Percentiles rank a stretch among this genome's conserved stretches.
These are phyloP conservation scores for Cephalotes varians DNA, from an alignment of 2,888 invertebrate genomes.

Conservation along the genomic window DNA sequence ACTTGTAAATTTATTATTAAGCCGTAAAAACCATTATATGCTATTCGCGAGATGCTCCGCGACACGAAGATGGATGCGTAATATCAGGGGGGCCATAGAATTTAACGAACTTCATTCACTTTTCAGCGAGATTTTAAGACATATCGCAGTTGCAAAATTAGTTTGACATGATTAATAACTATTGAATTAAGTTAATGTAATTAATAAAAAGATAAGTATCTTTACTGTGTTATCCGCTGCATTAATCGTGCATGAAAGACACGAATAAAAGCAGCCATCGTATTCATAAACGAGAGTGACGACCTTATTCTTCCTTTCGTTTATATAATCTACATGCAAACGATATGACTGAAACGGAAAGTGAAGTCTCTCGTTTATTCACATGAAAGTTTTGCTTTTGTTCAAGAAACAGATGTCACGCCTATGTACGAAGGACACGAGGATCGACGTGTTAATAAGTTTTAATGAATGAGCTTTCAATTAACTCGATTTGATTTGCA, in stretches of 20 bases:
- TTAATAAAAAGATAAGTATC: neutral
- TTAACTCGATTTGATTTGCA: conserved; percentile 16
- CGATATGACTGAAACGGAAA: too few species aligned
- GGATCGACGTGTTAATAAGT: neutral
- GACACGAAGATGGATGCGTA: conserved; percentile 55
- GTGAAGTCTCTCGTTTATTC: neutral
- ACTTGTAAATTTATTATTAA: conserved; percentile 57
- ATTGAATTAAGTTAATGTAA: conserved; percentile 16
- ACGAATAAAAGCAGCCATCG: neutral
- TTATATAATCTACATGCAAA: neutral
- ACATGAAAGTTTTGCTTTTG: neutral
- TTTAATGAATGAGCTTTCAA: conserved; percentile 19
- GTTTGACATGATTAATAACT: conserved; percentile 38
- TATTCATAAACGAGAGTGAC: neutral
- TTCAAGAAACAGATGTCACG: neutral
- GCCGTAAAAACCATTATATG: conserved; percentile 54
- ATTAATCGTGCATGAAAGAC: neutral
- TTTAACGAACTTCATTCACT: conserved; percentile 51
- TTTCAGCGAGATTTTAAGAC: conserved; percentile 39
- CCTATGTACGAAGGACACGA: neutral
- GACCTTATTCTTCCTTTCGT: neutral
- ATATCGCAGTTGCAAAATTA: conserved; percentile 44
- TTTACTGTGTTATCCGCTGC: neutral
- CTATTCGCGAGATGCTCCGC: conserved; percentile 47
- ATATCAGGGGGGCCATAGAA: conserved; percentile 31